Base-by-base conservation (phyloP, 2,797 vertebrate species). In the Scyliorhinus canicula region DNA sequence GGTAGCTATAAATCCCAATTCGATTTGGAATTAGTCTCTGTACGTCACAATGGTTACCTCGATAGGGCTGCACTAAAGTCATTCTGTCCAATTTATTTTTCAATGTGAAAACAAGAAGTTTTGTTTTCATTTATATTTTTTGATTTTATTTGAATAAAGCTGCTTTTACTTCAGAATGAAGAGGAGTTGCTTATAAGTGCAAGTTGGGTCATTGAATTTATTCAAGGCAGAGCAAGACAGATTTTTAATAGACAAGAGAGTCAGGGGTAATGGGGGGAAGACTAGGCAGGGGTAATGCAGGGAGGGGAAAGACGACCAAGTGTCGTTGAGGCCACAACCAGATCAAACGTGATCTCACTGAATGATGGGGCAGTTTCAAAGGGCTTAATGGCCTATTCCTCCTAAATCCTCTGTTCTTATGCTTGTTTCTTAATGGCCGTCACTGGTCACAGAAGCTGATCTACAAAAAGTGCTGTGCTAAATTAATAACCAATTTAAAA, bases 401-500 rank as follows among this genome's bases (percentile, higher is more conserved):
- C 63, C 19, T 19, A 65, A 65, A 19, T 65, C 63, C 63, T 65
- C 14, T 24, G 14, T 65, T 65, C 63, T 19, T 21, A 88, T 60
- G 52, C 55, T 57, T 88, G 16, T 57, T 57, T 57, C 85, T 88
- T 60, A 55, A 35, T 52, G 14, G 50, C 52, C 52, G 28, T 16
- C 50, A 55, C 85, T 35, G 4, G 9, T 35, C 28, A 86, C 85
- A 82, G 77, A 82, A 82, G 16, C 40, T 24, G 77, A 82, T 24
- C 12, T 44, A 82, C 40, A 82, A 21, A 44, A 44, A 16, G 74
- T 79, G n/a, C 14, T 5, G 40, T 19, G 3, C 24, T 82, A 47
- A 82, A 82, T 82, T 44, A 19, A 24, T 57, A 88, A 57, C 85
- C n/a, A n/a, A 88, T 35, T 88, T 88, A 60, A 88, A 60, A 88